Percentiles rank a stretch among this genome's conserved stretches.
phyloP scores from a whole-genome alignment of 2,888 invertebrate genomes.

The Linhomoeus sp. region DNA sequence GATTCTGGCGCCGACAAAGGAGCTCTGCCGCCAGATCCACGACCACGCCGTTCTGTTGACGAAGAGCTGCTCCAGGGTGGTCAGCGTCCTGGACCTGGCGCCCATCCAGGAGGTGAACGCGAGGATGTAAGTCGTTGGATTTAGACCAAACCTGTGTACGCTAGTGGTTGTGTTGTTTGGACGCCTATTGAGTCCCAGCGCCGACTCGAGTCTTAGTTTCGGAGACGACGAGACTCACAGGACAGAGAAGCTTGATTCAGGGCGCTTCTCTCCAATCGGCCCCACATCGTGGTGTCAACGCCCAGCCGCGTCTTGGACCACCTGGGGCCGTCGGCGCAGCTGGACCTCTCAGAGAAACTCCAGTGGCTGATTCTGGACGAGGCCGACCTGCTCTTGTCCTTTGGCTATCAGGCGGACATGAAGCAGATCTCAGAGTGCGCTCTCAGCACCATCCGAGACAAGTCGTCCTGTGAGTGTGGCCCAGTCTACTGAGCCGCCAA shows the following conservation, averaged over 20 bases:
- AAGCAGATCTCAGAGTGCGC: constrained; percentile 44
- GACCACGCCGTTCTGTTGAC: neutral
- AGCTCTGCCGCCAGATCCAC: constrained; percentile 9
- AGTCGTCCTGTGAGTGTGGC: no score
- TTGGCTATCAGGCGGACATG: constrained; percentile 76
- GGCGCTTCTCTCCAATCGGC: neutral
- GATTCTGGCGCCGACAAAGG: constrained; percentile 24
- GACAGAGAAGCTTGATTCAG: no score
- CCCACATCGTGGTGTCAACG: constrained; percentile 6
- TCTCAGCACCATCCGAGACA: no score
- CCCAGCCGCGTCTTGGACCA: constrained; percentile 4
- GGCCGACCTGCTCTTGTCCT: constrained; percentile 90
- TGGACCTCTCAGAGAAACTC: no score
- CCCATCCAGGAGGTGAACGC: neutral
- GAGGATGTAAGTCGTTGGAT: no score
- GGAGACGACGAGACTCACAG: no score
- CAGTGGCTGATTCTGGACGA: constrained; percentile 61
- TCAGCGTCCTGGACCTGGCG: neutral
- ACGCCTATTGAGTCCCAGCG: no score
- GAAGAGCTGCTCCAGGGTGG: neutral
- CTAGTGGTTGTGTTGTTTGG: no score
- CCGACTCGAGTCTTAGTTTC: no score
- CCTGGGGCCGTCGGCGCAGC: neutral
- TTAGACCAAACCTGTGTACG: no score
- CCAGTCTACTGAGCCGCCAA: no score